Percentiles rank a stretch among this genome's conserved stretches.
Conservation (phyloP, 2,888 invertebrate species). For the Tupiocoris notatus region DNA sequence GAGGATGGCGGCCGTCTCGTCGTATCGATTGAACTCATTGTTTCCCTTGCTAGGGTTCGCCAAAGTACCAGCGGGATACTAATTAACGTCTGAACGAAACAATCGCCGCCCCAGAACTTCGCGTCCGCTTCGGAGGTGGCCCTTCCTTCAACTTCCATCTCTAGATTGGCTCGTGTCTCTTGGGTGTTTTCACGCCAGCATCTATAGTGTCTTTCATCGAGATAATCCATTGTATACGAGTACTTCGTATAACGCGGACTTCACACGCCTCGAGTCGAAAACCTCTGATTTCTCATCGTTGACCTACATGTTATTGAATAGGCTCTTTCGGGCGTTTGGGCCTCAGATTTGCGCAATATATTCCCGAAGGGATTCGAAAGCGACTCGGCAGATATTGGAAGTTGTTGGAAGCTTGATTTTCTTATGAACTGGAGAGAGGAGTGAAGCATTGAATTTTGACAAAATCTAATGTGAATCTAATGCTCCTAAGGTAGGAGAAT, state of each 20-base stretch:
- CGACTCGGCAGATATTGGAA: too few relatives aligned
- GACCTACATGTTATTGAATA: slow-evolving; percentile 30
- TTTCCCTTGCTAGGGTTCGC: background rate
- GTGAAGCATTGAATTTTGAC: too few relatives aligned
- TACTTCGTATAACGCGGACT: background rate
- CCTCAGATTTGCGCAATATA: too few relatives aligned
- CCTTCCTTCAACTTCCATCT: background rate
- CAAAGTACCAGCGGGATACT: slow-evolving; percentile 25
- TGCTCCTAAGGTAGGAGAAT: too few relatives aligned
- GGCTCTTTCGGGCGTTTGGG: too few relatives aligned
- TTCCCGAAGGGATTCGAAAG: too few relatives aligned
- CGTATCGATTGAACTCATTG: background rate
- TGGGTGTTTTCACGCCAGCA: background rate
- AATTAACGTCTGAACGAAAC: slow-evolving; percentile 29
- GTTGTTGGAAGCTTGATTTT: too few relatives aligned
- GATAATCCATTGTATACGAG: background rate
- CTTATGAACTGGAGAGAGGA: too few relatives aligned
- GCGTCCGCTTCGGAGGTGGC: slow-evolving; percentile 4
- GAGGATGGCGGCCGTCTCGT: background rate
- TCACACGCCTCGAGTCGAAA: slow-evolving; percentile 14
- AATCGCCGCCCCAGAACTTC: slow-evolving; percentile 8
- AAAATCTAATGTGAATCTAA: too few relatives aligned
- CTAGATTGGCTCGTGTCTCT: background rate
- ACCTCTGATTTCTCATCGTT: slow-evolving; percentile 33
- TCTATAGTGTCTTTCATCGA: background rate